Conservation (phyloP, 2,113 vertebrate species). For the Empidonax alnorum region DNA sequence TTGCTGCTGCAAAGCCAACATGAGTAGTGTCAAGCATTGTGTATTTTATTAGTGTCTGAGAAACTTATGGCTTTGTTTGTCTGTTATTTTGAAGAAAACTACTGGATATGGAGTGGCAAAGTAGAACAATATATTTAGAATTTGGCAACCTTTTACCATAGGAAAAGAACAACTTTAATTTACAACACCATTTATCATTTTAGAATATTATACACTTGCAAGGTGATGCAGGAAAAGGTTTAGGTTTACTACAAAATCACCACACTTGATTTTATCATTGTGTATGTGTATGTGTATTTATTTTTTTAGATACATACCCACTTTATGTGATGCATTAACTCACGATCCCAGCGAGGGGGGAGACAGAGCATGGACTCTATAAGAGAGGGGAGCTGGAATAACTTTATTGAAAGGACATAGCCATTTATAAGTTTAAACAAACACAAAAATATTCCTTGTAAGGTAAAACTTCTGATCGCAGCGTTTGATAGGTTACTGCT, state of each 20-base stretch:
- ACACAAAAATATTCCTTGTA: no score
- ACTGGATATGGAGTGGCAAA: not conserved
- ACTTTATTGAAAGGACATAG: no score
- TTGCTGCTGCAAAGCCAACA: conserved; percentile 15
- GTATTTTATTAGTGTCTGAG: conserved; percentile 25
- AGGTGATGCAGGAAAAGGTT: not conserved
- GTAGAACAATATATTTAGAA: not conserved
- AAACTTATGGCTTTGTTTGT: conserved; percentile 11
- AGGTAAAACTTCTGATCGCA: no score
- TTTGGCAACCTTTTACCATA: not conserved
- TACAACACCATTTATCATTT: not conserved
- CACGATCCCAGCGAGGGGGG: no score
- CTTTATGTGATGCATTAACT: not conserved
- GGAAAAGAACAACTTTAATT: not conserved
- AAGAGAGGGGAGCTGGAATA: no score
- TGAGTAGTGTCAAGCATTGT: not conserved
- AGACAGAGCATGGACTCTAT: no score
- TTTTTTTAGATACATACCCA: not conserved
- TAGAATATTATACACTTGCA: not conserved
- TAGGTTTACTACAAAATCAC: not conserved
- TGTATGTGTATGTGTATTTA: not conserved
- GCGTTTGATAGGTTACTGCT: no score
- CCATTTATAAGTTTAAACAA: no score
- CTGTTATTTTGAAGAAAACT: not conserved
- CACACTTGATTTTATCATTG: not conserved